Percentiles rank a stretch among this genome's conserved stretches.
These are phyloP conservation scores for Danio tinwini DNA, from an alignment of 2,797 vertebrate genomes.

Conservation along the genomic window DNA sequence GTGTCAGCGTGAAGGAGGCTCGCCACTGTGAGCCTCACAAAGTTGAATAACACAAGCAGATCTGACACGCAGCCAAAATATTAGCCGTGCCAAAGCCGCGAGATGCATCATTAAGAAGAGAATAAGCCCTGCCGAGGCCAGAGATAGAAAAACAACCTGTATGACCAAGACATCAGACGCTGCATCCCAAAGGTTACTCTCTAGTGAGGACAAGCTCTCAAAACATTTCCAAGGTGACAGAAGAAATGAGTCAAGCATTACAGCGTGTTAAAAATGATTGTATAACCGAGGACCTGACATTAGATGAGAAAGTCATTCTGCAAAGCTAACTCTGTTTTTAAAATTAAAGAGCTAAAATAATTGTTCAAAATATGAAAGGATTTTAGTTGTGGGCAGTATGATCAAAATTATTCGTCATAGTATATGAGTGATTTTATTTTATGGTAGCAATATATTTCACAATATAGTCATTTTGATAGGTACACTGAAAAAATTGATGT, in stretches of 20 bases:
- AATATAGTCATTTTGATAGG: no score
- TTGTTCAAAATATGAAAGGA: no score
- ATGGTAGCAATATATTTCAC: no score
- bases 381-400: no score
- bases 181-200: slow-evolving; percentile 28
- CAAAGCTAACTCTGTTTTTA: slow-evolving; percentile 7
- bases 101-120: slow-evolving; percentile 36
- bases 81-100: slow-evolving; percentile 23
- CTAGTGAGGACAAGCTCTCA: slow-evolving; percentile 1
- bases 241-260: not conserved
- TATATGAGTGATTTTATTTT: no score
- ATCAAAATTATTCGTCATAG: no score
- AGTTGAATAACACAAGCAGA: slow-evolving; percentile 39
- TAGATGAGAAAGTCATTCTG: slow-evolving; percentile 6
- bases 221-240: slow-evolving; percentile 20
- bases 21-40: slow-evolving; percentile 28
- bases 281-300: slow-evolving; percentile 15
- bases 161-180: slow-evolving; percentile 3
- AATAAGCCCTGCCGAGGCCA: slow-evolving; percentile 6
- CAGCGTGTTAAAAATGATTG: not conserved
- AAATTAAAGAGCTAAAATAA: no score
- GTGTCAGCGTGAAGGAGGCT: slow-evolving; percentile 29
- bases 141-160: slow-evolving; percentile 11
- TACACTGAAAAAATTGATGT: no score
- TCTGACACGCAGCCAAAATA: slow-evolving; percentile 43